Base-by-base conservation (phyloP, 2,888 invertebrate species). In the Nemapogon koenigi region DNA sequence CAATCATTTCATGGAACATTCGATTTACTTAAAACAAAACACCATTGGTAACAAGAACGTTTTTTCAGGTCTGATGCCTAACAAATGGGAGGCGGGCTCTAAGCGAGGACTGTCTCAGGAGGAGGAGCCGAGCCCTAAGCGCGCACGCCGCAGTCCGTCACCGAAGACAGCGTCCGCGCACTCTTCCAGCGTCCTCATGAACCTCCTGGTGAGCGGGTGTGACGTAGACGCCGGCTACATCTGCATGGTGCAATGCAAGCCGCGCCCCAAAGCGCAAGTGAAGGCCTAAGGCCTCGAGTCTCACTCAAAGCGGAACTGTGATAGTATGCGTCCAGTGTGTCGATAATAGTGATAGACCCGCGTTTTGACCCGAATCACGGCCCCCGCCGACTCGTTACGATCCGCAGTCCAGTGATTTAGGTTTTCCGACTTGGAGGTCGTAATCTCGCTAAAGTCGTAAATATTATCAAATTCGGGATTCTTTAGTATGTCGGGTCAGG, bases 191-290 rank as follows among this genome's bases (percentile, higher is more conserved):
- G 95, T 96, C 61, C 86, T 96, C 59, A 91, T 94, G 88, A 96
- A 96, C 81, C 87, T 96, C 52, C 84, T 96, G 81, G 90, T 96
- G 79, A 94, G 91, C 83, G 96, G 96, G 55, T 94, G 94, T 73
- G 96, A 96, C 73, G 89, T 91, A 65, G 90, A 90, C 79, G 91
- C 94, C 51, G 96, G 95, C 49, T 96, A 96, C 70, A 87, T 89
- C 61, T 92, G 92, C 72, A 83, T 90, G 72, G 87, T 89, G 65
- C 88, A 87, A 55, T 81, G 84, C 66, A 76, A 84, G 59, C 83
- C 83, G 35, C 79, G 75, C 46, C 65, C 63, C 36, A 75, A 78
- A 31, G 33, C 39, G 13, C 25, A 35, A 57, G 63, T 68, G 43
- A 75, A 72, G 58, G 76, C 69, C 53, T 76, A 67, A 73, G 55